Base-by-base conservation (phyloP, 2,888 invertebrate species). In the Eupithecia vulgata region DNA sequence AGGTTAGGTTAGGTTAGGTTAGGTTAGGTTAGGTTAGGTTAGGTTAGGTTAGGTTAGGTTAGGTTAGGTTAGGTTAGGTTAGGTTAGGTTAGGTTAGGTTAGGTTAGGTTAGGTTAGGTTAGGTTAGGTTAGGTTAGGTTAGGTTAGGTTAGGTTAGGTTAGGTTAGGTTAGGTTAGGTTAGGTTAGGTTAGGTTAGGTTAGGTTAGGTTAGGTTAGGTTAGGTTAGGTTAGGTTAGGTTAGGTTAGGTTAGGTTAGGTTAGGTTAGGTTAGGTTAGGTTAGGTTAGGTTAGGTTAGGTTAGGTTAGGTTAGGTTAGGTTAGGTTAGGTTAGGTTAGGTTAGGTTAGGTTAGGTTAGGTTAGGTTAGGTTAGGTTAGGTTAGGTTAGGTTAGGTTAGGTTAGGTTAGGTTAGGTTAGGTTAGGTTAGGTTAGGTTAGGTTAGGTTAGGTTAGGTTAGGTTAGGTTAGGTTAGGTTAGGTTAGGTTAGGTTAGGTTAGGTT, bases 301-400 rank as follows among this genome's bases (percentile, higher is more conserved):
- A 69, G 69, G 69, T 69, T 69, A 69, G 69, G 69, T 69, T 69
- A 69, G 69, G 69, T 69, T 69, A 69, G 69, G 69, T 69, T 69
- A 69, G 69, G 69, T 69, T 69, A 69, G 69, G 69, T 69, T 69
- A 69, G 69, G 69, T 69, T 69, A 69, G 69, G 69, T 69, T 69
- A 73, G 64, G 67, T 67, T 68, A 73, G 70, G 73, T 73, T 73
- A 73, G 70, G 73, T 73, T 73, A 67, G 73, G 73, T 70, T 70
- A 67, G 57, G 70, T 70, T 70, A 70, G 70, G 73, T 73, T 73
- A 73, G 70, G 70, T 73, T 73, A 73, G 72, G 72, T 73, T 73
- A 73, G 72, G 72, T 73, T 73, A 73, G 72, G 72, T 73, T 73
- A 73, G 72, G 72, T 73, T 73, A 73, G 72, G 72, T 73, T 73